A percentile compares a stretch with the other conserved stretches of the same genome.
These are phyloP conservation scores for Sebastes hubbsi DNA, from an alignment of 2,797 vertebrate species.

Conservation along the genomic window DNA sequence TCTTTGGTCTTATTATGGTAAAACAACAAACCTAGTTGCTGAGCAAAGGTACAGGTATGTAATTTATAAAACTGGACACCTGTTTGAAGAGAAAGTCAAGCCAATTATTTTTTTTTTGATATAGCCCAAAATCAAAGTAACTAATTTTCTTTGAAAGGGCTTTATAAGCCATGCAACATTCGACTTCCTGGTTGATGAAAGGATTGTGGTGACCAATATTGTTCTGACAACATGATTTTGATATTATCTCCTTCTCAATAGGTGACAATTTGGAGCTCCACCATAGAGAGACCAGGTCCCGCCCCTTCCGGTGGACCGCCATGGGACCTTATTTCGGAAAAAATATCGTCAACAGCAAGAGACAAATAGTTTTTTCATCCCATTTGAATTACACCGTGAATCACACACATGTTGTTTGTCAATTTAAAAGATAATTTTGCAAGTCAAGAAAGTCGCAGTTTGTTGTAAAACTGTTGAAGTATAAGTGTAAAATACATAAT, in stretches of 20 bases:
- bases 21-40: background rate
- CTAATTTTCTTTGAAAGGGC: background rate
- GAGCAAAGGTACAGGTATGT: background rate
- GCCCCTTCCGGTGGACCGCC: too few relatives aligned
- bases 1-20: background rate
- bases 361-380: too few relatives aligned
- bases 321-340: too few relatives aligned
- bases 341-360: too few relatives aligned
- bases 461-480: too few relatives aligned
- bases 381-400: too few relatives aligned
- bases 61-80: background rate
- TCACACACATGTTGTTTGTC: too few relatives aligned
- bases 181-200: background rate
- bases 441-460: too few relatives aligned
- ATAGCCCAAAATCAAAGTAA: background rate
- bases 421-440: too few relatives aligned
- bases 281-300: background rate
- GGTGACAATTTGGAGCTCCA: background rate
- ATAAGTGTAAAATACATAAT: too few relatives aligned
- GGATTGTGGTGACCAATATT: background rate
- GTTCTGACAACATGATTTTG: background rate
- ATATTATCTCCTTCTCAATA: background rate
- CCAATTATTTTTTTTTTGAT: background rate
- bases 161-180: background rate
- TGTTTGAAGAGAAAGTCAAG: background rate